Evolutionary conservation across 2,888 invertebrate genomes (phyloP).

Genomic region (Atethmia centrago): DNA sequence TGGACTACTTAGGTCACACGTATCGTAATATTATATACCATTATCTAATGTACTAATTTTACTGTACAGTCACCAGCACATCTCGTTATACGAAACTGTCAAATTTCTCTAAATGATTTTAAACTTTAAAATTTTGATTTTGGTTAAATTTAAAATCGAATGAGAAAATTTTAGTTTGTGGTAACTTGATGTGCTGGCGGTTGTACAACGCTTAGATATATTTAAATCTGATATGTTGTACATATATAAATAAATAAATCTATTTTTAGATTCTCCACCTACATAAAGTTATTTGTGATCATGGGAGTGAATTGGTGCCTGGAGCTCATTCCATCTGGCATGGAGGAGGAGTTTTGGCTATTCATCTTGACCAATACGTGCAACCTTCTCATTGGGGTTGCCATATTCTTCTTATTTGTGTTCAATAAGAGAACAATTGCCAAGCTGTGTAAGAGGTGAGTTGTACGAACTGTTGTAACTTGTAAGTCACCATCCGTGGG

Average conservation of each 20-base stretch:
- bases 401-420: conserved; percentile 74
- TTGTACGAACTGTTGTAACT: background rate
- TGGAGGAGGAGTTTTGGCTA: background rate
- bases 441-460: conserved; percentile 69
- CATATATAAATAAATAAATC: background rate
- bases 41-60: no score
- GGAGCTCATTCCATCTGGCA: conserved; percentile 58
- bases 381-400: conserved; percentile 69
- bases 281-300: conserved; percentile 69
- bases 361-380: conserved; percentile 61
- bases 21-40: no score
- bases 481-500: background rate
- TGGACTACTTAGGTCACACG: no score
- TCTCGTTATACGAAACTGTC: no score
- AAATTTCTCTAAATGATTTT: no score
- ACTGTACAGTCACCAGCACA: no score
- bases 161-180: no score
- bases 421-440: conserved; percentile 66
- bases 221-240: no score
- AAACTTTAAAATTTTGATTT: no score
- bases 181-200: no score
- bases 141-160: no score
- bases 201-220: no score
- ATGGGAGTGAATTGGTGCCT: conserved; percentile 75
- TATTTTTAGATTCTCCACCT: conserved; percentile 67